Evolutionary conservation across 2,888 invertebrate species (phyloP).

Genomic region (Drosophila histrio): DNA sequence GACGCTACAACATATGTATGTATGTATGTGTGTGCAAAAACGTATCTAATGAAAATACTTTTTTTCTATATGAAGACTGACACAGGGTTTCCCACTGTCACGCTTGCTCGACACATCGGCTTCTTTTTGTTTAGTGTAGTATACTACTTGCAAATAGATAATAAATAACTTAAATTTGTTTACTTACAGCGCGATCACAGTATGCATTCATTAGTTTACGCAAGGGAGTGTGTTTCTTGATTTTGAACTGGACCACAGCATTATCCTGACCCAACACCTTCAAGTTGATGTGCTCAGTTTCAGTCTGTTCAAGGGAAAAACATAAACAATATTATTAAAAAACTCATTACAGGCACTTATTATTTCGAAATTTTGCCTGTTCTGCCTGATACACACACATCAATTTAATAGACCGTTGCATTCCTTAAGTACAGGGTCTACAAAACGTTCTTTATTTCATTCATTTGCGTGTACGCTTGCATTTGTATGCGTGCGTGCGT

Average conservation of each 20-base stretch:
- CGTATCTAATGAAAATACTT: too few species aligned
- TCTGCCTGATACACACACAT: too few species aligned
- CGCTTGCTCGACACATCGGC: too few species aligned
- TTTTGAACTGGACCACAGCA: slow-evolving; percentile 97
- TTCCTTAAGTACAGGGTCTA: too few species aligned
- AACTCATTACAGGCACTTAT: too few species aligned
- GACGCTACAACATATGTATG: too few species aligned
- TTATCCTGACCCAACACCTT: slow-evolving; percentile 98
- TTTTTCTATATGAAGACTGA: too few species aligned
- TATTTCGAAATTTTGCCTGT: too few species aligned
- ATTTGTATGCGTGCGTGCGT: background rate
- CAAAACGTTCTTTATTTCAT: slow-evolving; percentile 3
- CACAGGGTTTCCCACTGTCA: too few species aligned
- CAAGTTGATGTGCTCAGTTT: slow-evolving; percentile 95
- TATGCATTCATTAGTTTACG: slow-evolving; percentile 98
- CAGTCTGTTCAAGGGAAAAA: slow-evolving; percentile 73
- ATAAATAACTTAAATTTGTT: background rate
- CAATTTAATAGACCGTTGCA: too few species aligned
- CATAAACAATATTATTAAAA: background rate
- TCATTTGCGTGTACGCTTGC: background rate
- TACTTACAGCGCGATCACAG: slow-evolving; percentile 90
- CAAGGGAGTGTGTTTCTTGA: slow-evolving; percentile 97
- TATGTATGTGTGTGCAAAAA: too few species aligned
- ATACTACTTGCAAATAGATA: background rate
- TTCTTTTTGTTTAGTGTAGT: too few species aligned